phyloP scores from a whole-genome alignment of 2,113 vertebrate species.

The Lanius ludovicianus region DNA sequence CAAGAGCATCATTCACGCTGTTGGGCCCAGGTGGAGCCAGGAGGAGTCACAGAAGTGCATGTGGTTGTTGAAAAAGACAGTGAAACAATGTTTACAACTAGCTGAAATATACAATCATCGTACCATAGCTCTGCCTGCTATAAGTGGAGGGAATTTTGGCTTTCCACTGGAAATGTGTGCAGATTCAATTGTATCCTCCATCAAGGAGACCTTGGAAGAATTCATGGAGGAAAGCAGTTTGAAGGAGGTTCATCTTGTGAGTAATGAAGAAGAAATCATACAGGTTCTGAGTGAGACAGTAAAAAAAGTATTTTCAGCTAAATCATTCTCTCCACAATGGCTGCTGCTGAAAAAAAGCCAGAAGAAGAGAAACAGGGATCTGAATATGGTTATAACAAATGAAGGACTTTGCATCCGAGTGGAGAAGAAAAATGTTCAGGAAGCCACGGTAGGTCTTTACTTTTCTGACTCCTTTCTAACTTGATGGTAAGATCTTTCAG shows the following conservation, averaged over 20 bases:
- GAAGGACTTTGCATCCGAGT: conserved; percentile 77
- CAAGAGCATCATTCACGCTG: conserved; percentile 78
- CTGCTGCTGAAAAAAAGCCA: neutral
- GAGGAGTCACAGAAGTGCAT: neutral
- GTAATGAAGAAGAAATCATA: conserved; percentile 37
- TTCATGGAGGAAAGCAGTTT: conserved; percentile 4
- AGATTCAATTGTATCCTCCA: conserved; percentile 62
- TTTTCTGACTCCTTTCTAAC: neutral
- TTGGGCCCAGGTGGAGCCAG: conserved; percentile 72
- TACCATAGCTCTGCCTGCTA: conserved; percentile 83
- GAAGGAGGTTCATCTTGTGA: conserved; percentile 81
- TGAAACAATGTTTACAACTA: conserved; percentile 71
- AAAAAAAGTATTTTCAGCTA: conserved; percentile 52
- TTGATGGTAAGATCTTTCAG: neutral
- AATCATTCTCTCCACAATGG: rapidly evolving
- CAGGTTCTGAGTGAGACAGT: conserved; percentile 65
- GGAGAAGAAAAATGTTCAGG: conserved; percentile 68
- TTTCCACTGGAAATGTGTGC: conserved; percentile 75
- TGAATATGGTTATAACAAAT: conserved; percentile 50
- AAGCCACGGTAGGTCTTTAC: conserved; percentile 73
- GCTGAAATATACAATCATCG: conserved; percentile 57
- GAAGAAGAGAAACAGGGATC: neutral
- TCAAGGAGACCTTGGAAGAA: conserved; percentile 74
- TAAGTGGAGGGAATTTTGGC: neutral
- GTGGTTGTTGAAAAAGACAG: conserved; percentile 54